These are phyloP conservation scores for Odontamblyopus lacepedii DNA, from an alignment of 2,797 vertebrate genomes.

Conservation along the genomic window DNA sequence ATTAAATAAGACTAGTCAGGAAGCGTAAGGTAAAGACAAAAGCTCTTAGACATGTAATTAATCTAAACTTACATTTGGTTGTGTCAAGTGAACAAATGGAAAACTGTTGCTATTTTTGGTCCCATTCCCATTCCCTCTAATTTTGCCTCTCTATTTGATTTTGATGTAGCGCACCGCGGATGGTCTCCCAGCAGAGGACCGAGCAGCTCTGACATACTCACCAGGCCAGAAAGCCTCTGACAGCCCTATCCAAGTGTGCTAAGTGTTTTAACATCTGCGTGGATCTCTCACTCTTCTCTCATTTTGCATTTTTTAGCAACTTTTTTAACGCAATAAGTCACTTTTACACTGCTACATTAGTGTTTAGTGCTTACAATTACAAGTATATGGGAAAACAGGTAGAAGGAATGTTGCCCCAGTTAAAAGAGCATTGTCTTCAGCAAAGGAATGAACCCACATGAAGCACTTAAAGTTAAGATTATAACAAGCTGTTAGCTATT, in stretches of 20 bases:
- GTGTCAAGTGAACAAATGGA: too few relatives aligned
- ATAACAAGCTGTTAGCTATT: neutral
- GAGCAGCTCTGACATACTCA: constrained; percentile 68
- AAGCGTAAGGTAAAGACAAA: too few relatives aligned
- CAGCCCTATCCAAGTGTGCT: constrained; percentile 67
- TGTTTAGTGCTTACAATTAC: too few relatives aligned
- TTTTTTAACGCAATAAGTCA: neutral
- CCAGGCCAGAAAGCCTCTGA: constrained; percentile 72
- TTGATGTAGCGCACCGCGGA: constrained; percentile 63
- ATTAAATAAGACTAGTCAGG: too few relatives aligned
- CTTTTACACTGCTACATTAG: neutral
- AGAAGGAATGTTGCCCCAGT: too few relatives aligned
- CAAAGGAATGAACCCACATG: neutral
- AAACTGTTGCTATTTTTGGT: constrained; percentile 7
- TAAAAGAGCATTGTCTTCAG: neutral
- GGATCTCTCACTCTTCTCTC: constrained; percentile 56
- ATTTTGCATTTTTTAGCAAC: neutral
- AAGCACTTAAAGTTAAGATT: neutral
- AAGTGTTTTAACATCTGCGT: constrained; percentile 69
- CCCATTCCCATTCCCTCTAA: constrained; percentile 28
- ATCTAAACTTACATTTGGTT: too few relatives aligned
- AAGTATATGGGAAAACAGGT: too few relatives aligned
- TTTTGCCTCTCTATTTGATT: constrained; percentile 49
- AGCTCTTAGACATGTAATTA: too few relatives aligned
- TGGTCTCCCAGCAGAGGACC: constrained; percentile 65